Evolutionary conservation across 1,140 invertebrate genomes (phyloP).

Genomic region (Drosophila azteca): DNA sequence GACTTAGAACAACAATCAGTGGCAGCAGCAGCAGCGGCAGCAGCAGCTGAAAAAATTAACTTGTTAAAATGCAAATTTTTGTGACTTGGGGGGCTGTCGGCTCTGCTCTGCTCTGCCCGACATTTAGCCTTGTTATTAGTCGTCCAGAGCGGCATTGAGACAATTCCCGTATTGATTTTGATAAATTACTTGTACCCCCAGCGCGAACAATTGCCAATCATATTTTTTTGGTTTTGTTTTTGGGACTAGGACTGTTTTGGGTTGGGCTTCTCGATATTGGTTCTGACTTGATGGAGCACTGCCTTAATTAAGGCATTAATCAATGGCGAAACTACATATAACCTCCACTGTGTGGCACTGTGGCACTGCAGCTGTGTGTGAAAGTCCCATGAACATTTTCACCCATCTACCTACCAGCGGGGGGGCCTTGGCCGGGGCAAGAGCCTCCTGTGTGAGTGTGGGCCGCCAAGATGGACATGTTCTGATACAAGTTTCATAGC

Average conservation of each 20-base stretch:
- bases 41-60: conserved; percentile 69
- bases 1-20: conserved; percentile 38
- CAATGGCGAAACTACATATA: conserved; percentile 31
- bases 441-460: conserved; percentile 45
- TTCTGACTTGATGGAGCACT: conserved; percentile 46
- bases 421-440: background rate
- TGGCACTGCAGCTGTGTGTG: conserved; percentile 49
- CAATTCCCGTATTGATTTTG: conserved; percentile 75
- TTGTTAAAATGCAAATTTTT: conserved; percentile 80
- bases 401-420: conserved; percentile 38
- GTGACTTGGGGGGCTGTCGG: conserved; percentile 58
- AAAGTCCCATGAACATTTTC: conserved; percentile 66
- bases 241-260: too few species aligned
- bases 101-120: conserved; percentile 44
- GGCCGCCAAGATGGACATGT: conserved; percentile 76
- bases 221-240: conserved; percentile 15
- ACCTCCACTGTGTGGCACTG: background rate
- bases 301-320: conserved; percentile 79
- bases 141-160: conserved; percentile 65
- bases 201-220: conserved; percentile 59
- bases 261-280: background rate
- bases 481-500: conserved; percentile 80
- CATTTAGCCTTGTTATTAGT: conserved; percentile 62
- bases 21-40: background rate
- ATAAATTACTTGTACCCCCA: conserved; percentile 65